Percentiles rank a stretch among this genome's conserved stretches.
These are phyloP conservation scores for Amphimallon solstitiale DNA, from an alignment of 2,888 invertebrate genomes.

Conservation along the genomic window DNA sequence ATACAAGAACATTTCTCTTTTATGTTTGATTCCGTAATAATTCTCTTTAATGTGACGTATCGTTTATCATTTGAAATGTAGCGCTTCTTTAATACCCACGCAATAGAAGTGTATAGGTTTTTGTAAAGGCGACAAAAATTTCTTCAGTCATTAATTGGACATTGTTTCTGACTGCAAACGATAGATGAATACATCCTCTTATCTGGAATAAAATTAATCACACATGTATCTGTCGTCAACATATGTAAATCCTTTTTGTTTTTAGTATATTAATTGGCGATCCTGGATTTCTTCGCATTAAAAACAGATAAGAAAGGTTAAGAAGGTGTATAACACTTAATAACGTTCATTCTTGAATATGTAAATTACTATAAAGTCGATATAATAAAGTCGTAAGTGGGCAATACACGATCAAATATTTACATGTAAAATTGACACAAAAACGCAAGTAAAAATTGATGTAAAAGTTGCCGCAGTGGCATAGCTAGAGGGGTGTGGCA, in stretches of 20 bases:
- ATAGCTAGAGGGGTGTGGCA: too few species aligned
- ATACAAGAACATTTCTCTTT: neutral
- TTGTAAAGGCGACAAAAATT: slow-evolving; percentile 6
- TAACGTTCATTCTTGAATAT: too few species aligned
- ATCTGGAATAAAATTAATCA: slow-evolving; percentile 15
- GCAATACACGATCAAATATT: too few species aligned
- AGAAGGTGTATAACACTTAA: too few species aligned
- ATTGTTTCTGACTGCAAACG: slow-evolving; percentile 17
- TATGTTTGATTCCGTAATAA: neutral
- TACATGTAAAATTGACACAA: too few species aligned
- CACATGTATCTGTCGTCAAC: neutral
- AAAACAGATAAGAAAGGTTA: too few species aligned
- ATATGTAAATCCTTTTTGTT: neutral
- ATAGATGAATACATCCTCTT: slow-evolving; percentile 1
- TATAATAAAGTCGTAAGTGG: too few species aligned
- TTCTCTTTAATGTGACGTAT: slow-evolving; percentile 21
- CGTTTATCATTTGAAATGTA: neutral
- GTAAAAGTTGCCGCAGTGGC: too few species aligned
- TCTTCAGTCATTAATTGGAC: slow-evolving; percentile 16
- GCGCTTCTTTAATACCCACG: neutral
- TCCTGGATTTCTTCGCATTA: neutral
- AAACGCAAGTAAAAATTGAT: too few species aligned
- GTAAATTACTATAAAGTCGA: too few species aligned
- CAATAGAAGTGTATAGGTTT: neutral
- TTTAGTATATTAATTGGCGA: neutral